Conservation (phyloP, 2,797 vertebrate genomes). For the Paedocypris micromegethes region DNA sequence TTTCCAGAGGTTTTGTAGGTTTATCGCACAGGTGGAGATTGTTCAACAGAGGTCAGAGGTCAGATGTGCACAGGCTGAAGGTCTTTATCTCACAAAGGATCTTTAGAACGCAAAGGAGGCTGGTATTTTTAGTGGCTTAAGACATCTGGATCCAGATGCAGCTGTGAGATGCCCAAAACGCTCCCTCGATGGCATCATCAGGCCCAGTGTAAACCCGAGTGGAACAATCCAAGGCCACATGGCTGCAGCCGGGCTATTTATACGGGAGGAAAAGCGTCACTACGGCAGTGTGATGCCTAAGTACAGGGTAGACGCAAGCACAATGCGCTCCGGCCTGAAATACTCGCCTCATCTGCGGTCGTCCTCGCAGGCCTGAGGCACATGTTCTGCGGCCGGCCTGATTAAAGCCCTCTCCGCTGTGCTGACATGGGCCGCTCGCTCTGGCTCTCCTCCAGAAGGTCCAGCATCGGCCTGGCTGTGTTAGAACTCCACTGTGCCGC, state of each 20-base stretch:
- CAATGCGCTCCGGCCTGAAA: slow-evolving; percentile 68
- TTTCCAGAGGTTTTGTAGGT: too few relatives aligned
- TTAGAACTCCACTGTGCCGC: slow-evolving; percentile 62
- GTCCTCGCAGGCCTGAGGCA: slow-evolving; percentile 69
- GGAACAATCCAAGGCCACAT: slow-evolving; percentile 53
- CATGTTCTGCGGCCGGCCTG: slow-evolving; percentile 71
- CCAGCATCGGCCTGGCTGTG: slow-evolving; percentile 63
- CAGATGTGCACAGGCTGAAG: too few relatives aligned
- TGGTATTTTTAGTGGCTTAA: background rate
- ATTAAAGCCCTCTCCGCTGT: slow-evolving; percentile 75
- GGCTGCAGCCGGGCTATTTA: slow-evolving; percentile 61
- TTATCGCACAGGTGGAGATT: too few relatives aligned
- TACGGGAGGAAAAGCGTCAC: slow-evolving; percentile 61
- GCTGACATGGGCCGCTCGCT: slow-evolving; percentile 69
- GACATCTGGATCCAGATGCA: slow-evolving; percentile 4
- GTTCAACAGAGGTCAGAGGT: too few relatives aligned
- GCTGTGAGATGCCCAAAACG: background rate
- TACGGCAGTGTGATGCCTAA: slow-evolving; percentile 62
- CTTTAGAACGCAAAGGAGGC: too few relatives aligned
- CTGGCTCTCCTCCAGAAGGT: slow-evolving; percentile 63
- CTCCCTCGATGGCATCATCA: background rate
- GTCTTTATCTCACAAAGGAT: too few relatives aligned
- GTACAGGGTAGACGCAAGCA: slow-evolving; percentile 70
- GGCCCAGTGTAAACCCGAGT: slow-evolving; percentile 6
- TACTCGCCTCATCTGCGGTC: slow-evolving; percentile 65